Conservation (phyloP, 2,113 vertebrate genomes). For the Anhinga rufa region DNA sequence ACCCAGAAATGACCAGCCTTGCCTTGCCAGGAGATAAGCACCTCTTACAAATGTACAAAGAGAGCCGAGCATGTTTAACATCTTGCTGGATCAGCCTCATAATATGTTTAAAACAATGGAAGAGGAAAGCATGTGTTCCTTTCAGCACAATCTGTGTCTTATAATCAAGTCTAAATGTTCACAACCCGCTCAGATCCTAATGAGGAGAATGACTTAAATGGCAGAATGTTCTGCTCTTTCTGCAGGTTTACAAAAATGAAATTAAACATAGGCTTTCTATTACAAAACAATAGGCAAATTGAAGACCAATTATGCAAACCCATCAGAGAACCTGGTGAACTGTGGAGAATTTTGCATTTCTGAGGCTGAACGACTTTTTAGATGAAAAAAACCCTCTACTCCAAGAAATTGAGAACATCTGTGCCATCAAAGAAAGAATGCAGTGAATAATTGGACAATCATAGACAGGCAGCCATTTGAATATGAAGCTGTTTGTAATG, state of each 20-base stretch:
- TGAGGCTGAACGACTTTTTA: slow-evolving; percentile 69
- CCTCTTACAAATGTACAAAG: not conserved
- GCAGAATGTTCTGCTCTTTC: slow-evolving; percentile 61
- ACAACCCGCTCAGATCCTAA: slow-evolving; percentile 22
- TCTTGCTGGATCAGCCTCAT: slow-evolving; percentile 14
- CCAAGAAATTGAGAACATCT: slow-evolving; percentile 81
- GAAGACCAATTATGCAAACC: slow-evolving; percentile 78
- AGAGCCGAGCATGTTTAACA: not conserved
- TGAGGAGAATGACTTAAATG: slow-evolving; percentile 57
- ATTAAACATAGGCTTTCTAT: slow-evolving; percentile 74
- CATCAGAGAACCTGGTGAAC: slow-evolving; percentile 71
- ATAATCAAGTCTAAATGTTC: not conserved
- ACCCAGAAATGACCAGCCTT: not conserved
- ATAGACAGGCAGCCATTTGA: slow-evolving; percentile 71
- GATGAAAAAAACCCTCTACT: slow-evolving; percentile 61
- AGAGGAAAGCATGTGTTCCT: not conserved
- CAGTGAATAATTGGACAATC: slow-evolving; percentile 81
- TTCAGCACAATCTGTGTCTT: slow-evolving; percentile 34
- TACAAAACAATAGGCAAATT: slow-evolving; percentile 78
- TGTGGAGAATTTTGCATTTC: slow-evolving; percentile 74
- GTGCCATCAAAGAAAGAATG: slow-evolving; percentile 74
- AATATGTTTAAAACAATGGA: slow-evolving; percentile 19
- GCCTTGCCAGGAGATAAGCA: not conserved
- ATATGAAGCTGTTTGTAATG: slow-evolving; percentile 63
- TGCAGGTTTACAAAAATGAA: slow-evolving; percentile 74